Conservation (phyloP, 2,113 vertebrate species). For the Labeo catla region DNA sequence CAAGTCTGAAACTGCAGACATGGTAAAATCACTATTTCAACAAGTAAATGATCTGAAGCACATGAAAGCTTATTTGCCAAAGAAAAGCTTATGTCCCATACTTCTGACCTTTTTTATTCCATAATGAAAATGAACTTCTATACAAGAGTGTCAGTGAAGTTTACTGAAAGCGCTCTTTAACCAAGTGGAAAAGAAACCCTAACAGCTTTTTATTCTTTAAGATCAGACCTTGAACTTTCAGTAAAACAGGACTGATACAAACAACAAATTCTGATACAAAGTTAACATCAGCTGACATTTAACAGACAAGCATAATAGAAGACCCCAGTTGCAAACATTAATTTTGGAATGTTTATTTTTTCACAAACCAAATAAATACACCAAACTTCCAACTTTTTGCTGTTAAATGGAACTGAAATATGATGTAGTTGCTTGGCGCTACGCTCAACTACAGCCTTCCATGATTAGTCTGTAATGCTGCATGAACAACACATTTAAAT, state of each 20-base stretch:
- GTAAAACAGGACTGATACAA: neutral
- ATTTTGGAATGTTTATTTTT: conserved; percentile 41
- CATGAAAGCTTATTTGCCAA: too few species aligned
- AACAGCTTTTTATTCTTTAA: too few species aligned
- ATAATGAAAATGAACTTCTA: too few species aligned
- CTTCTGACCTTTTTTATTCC: too few species aligned
- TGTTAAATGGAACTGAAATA: neutral
- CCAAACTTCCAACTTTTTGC: neutral
- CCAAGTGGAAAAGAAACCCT: too few species aligned
- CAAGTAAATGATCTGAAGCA: too few species aligned
- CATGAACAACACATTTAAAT: neutral
- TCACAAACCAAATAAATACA: conserved; percentile 31
- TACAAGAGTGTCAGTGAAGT: too few species aligned
- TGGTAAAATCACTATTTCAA: neutral
- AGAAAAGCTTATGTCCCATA: too few species aligned
- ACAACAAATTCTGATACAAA: neutral
- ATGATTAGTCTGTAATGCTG: neutral
- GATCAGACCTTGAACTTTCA: too few species aligned
- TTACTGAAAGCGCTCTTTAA: too few species aligned
- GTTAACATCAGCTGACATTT: neutral
- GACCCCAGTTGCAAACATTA: neutral
- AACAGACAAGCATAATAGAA: neutral
- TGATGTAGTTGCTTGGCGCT: neutral
- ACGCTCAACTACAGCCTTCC: neutral
- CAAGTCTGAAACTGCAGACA: neutral